A percentile compares a stretch with the other conserved stretches of the same genome.
Conservation (phyloP, 2,113 vertebrate genomes). For the Eurypyga helias region DNA sequence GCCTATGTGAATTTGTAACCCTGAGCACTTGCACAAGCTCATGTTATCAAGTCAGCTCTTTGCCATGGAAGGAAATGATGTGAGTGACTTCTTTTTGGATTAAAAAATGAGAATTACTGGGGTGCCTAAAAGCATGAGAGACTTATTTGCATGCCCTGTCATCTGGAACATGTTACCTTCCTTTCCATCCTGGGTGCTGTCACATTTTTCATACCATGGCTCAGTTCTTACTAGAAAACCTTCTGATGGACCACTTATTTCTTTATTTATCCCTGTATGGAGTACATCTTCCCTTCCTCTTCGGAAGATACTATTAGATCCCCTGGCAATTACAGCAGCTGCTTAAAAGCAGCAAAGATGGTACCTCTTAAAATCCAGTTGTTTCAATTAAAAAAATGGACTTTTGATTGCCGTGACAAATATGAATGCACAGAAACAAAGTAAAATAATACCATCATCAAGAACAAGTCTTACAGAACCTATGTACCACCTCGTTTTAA, state of each 20-base stretch:
- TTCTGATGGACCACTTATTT: neutral
- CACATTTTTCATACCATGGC: slow-evolving; percentile 3
- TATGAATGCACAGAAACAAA: neutral
- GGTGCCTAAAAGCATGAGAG: slow-evolving; percentile 4
- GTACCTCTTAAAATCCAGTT: neutral
- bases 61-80: neutral
- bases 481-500: neutral
- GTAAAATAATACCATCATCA: neutral
- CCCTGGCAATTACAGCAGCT: neutral
- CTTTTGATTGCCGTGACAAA: neutral
- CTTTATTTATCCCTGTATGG: neutral
- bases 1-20: neutral
- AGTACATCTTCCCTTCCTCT: neutral
- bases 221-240: neutral
- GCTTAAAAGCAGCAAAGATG: neutral
- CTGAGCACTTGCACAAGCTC: neutral
- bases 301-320: neutral
- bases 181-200: neutral
- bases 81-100: neutral
- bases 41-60: neutral
- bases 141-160: neutral
- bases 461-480: neutral
- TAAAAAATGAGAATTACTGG: slow-evolving; percentile 26
- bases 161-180: slow-evolving; percentile 3
- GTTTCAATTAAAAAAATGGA: neutral